Percentiles rank a stretch among this genome's conserved stretches.
These are phyloP conservation scores for Lycocerus yunnanus DNA, from an alignment of 2,888 invertebrate genomes.

Conservation along the genomic window DNA sequence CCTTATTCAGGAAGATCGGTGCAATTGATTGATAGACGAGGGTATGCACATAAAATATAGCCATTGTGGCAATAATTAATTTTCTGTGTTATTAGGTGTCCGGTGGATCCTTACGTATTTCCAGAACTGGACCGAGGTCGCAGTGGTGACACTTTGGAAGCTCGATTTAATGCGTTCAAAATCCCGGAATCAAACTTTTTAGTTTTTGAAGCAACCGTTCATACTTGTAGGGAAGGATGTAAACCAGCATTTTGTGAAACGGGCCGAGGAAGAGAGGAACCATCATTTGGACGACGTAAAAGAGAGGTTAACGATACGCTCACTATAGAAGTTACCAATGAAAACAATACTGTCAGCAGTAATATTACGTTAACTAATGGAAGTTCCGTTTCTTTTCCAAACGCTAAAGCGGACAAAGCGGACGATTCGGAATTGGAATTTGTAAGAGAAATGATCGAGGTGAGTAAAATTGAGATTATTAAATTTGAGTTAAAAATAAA, in stretches of 20 bases:
- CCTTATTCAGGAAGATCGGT: conserved; percentile 90
- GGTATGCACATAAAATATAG: conserved; percentile 61
- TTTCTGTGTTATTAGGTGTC: conserved; percentile 67
- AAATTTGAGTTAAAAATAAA: not conserved
- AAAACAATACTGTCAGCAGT: conserved; percentile 37
- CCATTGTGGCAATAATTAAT: not conserved
- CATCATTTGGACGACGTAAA: conserved; percentile 77
- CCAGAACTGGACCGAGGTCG: conserved; percentile 86
- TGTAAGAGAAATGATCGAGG: conserved; percentile 89
- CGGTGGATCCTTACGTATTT: conserved; percentile 90
- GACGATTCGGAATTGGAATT: conserved; percentile 64
- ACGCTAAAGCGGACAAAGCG: conserved; percentile 58
- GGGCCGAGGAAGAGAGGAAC: conserved; percentile 78
- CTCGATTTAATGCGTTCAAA: conserved; percentile 91
- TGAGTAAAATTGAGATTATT: conserved; percentile 46
- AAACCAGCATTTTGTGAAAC: conserved; percentile 88
- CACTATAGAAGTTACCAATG: conserved; percentile 36
- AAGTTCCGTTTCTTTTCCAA: conserved; percentile 51
- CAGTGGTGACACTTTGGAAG: conserved; percentile 85
- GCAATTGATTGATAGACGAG: conserved; percentile 85
- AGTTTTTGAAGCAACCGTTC: conserved; percentile 89
- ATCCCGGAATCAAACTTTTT: conserved; percentile 93
- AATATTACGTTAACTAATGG: conserved; percentile 44
- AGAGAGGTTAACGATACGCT: conserved; percentile 57
- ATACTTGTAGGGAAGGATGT: conserved; percentile 87